These are phyloP conservation scores for Chironomus tepperi DNA, from an alignment of 1,140 invertebrate genomes.

Conservation along the genomic window DNA sequence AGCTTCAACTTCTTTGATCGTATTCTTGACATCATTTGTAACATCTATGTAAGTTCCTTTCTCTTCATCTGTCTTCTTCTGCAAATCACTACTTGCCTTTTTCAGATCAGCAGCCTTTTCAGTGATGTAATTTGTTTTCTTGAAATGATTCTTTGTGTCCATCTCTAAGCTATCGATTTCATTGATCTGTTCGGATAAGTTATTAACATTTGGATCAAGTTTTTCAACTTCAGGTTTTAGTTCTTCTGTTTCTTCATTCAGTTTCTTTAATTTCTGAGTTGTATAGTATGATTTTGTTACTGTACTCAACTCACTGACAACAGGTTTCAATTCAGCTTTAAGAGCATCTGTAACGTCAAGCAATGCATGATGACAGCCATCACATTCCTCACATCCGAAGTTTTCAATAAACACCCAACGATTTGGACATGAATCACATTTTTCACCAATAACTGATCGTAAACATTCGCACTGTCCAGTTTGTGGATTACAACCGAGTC, in stretches of 20 bases:
- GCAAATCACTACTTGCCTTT: conserved; percentile 42
- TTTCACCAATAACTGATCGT: conserved; percentile 88
- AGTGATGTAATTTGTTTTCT: conserved; percentile 47
- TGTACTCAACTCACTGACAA: conserved; percentile 61
- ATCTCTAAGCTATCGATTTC: conserved; percentile 50
- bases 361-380: conserved; percentile 78
- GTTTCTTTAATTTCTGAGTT: conserved; percentile 59
- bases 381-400: conserved; percentile 70
- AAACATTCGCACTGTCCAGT: conserved; percentile 93
- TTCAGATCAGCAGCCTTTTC: conserved; percentile 43
- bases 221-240: conserved; percentile 54
- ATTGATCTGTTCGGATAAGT: conserved; percentile 50
- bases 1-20: conserved; percentile 56
- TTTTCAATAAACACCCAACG: conserved; percentile 64
- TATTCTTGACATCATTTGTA: conserved; percentile 44
- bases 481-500: conserved; percentile 74
- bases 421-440: conserved; percentile 88
- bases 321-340: conserved; percentile 49
- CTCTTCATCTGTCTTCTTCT: conserved; percentile 47
- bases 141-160: conserved; percentile 47
- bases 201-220: conserved; percentile 54
- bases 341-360: conserved; percentile 80
- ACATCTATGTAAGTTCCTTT: conserved; percentile 45
- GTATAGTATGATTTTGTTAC: conserved; percentile 63
- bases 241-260: conserved; percentile 57